Percentiles rank a stretch among this genome's conserved stretches.
phyloP scores from a whole-genome alignment of 2,797 vertebrate species.

The Glyptemys insculpta region DNA sequence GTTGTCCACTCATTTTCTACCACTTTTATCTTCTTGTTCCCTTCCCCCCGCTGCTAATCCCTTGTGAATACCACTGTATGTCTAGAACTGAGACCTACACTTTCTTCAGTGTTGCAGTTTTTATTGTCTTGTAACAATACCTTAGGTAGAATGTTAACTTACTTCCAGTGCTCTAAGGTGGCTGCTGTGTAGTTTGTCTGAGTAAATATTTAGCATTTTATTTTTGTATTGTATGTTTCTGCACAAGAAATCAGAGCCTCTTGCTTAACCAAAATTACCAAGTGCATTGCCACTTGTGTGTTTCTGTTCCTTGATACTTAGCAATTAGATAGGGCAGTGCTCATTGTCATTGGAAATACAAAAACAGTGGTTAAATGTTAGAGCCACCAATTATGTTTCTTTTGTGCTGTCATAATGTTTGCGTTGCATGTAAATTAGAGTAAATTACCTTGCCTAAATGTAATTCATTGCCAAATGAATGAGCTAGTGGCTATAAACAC shows the following conservation, averaged over 20 bases:
- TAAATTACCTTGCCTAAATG: background rate
- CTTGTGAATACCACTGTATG: background rate
- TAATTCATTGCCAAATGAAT: background rate
- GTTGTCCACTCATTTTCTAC: background rate
- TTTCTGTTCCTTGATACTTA: slow-evolving; percentile 31
- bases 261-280: slow-evolving; percentile 28
- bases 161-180: fast-evolving
- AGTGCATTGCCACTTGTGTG: background rate
- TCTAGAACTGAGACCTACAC: background rate
- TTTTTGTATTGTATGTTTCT: background rate
- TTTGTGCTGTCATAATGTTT: background rate
- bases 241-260: background rate
- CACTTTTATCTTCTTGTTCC: background rate
- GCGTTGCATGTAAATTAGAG: background rate
- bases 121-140: background rate
- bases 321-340: slow-evolving; percentile 14
- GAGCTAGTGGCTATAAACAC: background rate
- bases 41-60: background rate
- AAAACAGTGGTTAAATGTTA: background rate
- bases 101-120: background rate
- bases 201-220: background rate
- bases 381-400: slow-evolving; percentile 4
- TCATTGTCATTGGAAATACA: slow-evolving; percentile 36
- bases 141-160: background rate
- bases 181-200: background rate